Percentiles rank a stretch among this genome's conserved stretches.
phyloP scores from a whole-genome alignment of 1,140 invertebrate genomes.

The Lanistes nyassanus region DNA sequence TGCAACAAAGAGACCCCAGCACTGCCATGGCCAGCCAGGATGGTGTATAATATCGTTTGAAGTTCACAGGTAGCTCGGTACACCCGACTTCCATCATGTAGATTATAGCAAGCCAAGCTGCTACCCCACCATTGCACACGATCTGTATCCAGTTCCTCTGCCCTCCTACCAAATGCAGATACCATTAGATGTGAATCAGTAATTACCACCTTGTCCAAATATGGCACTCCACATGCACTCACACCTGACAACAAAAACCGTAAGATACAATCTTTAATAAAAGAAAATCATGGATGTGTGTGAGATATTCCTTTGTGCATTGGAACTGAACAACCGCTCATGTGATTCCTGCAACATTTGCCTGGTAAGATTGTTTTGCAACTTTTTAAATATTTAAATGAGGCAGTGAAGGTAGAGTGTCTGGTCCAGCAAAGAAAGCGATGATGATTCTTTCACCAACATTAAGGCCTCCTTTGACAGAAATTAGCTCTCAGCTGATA shows the following conservation, averaged over 20 bases:
- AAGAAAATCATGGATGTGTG: background rate
- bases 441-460: too few relatives aligned
- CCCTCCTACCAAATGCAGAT: constrained; percentile 71
- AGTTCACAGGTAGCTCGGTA: constrained; percentile 83
- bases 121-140: constrained; percentile 88
- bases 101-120: constrained; percentile 79
- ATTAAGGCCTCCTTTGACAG: too few relatives aligned
- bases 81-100: constrained; percentile 83
- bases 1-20: constrained; percentile 82
- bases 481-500: too few relatives aligned
- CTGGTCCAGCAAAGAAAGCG: too few relatives aligned
- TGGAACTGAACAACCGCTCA: background rate
- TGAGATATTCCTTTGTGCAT: background rate
- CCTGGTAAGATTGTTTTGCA: too few relatives aligned
- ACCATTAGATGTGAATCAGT: background rate
- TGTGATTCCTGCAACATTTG: background rate
- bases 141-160: constrained; percentile 93
- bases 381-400: too few relatives aligned
- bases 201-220: too few relatives aligned
- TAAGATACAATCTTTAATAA: background rate
- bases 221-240: background rate
- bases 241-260: background rate
- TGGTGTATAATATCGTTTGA: constrained; percentile 78
- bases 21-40: constrained; percentile 84
- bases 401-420: too few relatives aligned